These are phyloP conservation scores for Galeruca laticollis DNA, from an alignment of 2,888 invertebrate genomes.

Conservation along the genomic window DNA sequence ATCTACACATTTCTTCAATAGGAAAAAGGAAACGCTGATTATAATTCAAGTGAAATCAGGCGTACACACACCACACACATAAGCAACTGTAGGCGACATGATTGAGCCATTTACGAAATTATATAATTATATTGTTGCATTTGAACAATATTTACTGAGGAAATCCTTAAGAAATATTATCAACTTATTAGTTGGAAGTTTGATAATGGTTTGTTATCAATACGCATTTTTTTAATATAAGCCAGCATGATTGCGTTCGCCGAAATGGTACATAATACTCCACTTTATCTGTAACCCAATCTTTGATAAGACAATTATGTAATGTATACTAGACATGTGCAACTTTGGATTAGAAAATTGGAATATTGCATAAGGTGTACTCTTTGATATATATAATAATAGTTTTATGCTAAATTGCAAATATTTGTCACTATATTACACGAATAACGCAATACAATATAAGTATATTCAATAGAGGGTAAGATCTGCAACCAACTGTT, in stretches of 20 bases:
- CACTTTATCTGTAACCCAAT: neutral
- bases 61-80: constrained; percentile 4
- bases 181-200: constrained; percentile 26
- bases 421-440: too few species aligned
- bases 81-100: constrained; percentile 24
- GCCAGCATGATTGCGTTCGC: neutral
- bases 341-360: neutral
- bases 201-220: constrained; percentile 22
- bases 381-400: too few species aligned
- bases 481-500: too few species aligned
- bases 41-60: constrained; percentile 9
- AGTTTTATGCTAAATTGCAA: too few species aligned
- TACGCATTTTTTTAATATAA: constrained; percentile 2
- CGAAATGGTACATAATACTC: neutral
- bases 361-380: too few species aligned
- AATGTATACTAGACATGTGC: neutral
- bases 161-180: constrained; percentile 28
- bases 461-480: too few species aligned
- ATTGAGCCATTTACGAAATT: constrained; percentile 31
- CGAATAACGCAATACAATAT: too few species aligned
- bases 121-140: constrained; percentile 30
- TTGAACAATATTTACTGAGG: constrained; percentile 21
- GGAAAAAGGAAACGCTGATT: constrained; percentile 33
- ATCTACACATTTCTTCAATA: constrained; percentile 12
- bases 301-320: neutral